Evolutionary conservation across 2,797 vertebrate species (phyloP).

Genomic region (Arctocebus calabarensis): DNA sequence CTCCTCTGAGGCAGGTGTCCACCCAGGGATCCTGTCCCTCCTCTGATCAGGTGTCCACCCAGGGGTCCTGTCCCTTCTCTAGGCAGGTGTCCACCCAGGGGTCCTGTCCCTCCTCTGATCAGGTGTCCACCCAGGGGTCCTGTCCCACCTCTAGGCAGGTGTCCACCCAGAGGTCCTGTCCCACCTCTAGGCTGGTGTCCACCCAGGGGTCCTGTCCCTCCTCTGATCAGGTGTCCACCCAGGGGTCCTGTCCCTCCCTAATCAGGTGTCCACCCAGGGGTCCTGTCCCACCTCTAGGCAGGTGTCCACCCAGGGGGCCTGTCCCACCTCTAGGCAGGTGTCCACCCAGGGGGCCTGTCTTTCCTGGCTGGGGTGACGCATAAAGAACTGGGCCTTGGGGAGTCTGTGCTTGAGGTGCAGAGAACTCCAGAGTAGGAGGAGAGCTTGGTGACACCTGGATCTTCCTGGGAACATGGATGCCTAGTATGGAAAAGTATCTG

Average conservation of each 20-base stretch:
- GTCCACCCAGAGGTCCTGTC: neutral
- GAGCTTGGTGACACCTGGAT: neutral
- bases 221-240: neutral
- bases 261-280: neutral
- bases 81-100: neutral
- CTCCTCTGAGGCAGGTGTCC: neutral
- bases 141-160: neutral
- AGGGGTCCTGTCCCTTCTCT: too few species aligned
- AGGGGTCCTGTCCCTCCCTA: too few species aligned
- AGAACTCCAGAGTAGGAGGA: neutral
- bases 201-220: too few species aligned
- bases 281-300: too few species aligned
- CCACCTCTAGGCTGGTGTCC: neutral
- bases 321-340: neutral
- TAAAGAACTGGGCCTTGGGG: neutral
- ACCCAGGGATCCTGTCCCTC: too few species aligned
- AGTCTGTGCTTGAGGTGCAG: neutral
- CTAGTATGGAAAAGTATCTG: neutral
- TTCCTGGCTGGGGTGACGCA: neutral
- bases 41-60: neutral
- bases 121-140: neutral
- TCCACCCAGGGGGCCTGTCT: neutral
- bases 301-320: neutral
- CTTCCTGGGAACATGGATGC: neutral
- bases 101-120: too few species aligned